phyloP scores from a whole-genome alignment of 1,140 invertebrate species.

The Drosophila takahashii region DNA sequence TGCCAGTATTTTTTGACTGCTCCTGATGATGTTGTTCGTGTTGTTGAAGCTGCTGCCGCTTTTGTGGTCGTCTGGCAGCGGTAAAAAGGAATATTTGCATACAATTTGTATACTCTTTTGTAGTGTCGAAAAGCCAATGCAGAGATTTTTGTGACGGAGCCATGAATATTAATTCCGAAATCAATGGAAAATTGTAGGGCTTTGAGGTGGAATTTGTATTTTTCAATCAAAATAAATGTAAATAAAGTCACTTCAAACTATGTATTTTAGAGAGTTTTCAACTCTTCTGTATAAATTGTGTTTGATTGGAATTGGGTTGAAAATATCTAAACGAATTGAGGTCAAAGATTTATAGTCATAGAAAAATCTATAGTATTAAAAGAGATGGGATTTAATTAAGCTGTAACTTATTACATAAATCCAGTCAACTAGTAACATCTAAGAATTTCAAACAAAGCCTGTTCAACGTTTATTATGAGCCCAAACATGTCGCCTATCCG shows the following conservation, averaged over 20 bases:
- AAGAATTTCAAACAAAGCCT: background rate
- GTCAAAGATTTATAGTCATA: too few relatives aligned
- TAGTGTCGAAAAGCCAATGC: background rate
- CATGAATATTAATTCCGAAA: constrained; percentile 27
- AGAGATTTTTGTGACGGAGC: constrained; percentile 18
- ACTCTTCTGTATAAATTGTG: background rate
- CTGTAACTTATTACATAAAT: too few relatives aligned
- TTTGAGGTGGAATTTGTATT: background rate
- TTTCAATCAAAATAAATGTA: background rate
- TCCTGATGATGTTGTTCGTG: constrained; percentile 19
- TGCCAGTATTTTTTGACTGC: constrained; percentile 36
- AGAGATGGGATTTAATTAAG: too few relatives aligned
- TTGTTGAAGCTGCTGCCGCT: constrained; percentile 28
- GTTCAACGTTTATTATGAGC: background rate
- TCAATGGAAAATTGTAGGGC: constrained; percentile 8
- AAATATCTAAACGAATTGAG: too few relatives aligned
- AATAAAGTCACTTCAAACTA: background rate
- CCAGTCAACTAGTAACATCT: too few relatives aligned
- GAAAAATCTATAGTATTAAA: too few relatives aligned
- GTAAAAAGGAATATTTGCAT: constrained; percentile 36
- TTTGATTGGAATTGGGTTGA: too few relatives aligned
- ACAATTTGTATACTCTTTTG: constrained; percentile 51
- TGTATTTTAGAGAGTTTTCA: background rate
- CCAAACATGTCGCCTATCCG: background rate
- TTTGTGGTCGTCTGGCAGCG: constrained; percentile 32